phyloP scores from a whole-genome alignment of 92 coral and sea anemone genomes.

The Micromussa lordhowensis region DNA sequence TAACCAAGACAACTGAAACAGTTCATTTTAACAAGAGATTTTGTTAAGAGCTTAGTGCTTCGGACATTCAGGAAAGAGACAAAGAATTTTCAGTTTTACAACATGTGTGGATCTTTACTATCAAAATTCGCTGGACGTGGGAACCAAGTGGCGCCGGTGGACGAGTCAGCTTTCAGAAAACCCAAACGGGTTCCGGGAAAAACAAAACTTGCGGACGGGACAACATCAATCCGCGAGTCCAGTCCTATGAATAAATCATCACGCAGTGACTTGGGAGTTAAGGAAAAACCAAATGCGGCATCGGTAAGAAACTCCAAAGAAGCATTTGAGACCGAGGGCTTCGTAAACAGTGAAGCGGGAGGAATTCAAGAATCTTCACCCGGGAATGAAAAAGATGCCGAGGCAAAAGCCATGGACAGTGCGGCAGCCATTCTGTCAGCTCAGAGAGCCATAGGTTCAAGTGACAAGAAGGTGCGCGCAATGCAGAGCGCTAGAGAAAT shows the following conservation, averaged over 20 bases:
- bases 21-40: neutral
- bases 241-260: neutral
- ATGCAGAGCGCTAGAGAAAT: constrained; percentile 35
- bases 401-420: neutral
- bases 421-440: constrained; percentile 23
- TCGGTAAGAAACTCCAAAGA: neutral
- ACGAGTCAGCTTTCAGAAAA: neutral
- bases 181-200: neutral
- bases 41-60: neutral
- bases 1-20: constrained; percentile 8
- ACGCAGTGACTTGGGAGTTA: neutral
- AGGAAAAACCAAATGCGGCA: neutral
- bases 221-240: neutral
- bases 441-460: neutral
- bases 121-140: constrained; percentile 3
- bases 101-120: constrained; percentile 44
- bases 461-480: neutral
- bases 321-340: neutral
- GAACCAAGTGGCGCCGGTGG: neutral
- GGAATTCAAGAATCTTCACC: neutral
- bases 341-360: neutral
- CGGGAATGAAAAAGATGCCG: neutral
- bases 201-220: neutral
- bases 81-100: neutral
- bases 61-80: neutral